Conservation (phyloP, 2,888 invertebrate species). For the Idaea straminata region DNA sequence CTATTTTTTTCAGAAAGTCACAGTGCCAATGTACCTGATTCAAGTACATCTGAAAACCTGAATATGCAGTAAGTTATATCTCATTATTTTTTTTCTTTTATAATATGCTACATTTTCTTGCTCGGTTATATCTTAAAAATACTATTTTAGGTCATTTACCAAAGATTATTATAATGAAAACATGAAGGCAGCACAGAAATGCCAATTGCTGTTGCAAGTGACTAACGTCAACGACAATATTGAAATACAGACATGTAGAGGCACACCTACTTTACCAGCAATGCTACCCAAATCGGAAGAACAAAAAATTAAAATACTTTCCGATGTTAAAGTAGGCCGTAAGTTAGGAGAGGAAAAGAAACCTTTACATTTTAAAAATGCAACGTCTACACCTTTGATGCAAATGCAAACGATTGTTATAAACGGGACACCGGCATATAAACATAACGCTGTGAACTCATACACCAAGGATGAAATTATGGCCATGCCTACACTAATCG, state of each 20-base stretch:
- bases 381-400: constrained; percentile 57
- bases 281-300: constrained; percentile 41
- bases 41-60: constrained; percentile 55
- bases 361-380: constrained; percentile 36
- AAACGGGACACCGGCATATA: constrained; percentile 66
- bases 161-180: constrained; percentile 35
- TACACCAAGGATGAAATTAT: constrained; percentile 71
- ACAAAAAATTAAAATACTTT: constrained; percentile 63
- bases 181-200: constrained; percentile 23
- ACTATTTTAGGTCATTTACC: constrained; percentile 37
- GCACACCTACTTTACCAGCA: neutral
- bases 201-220: constrained; percentile 25
- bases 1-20: constrained; percentile 29
- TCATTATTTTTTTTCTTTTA: constrained; percentile 5
- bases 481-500: constrained; percentile 77
- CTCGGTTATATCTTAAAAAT: constrained; percentile 7
- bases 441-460: constrained; percentile 22
- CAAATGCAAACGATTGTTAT: constrained; percentile 63
- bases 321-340: constrained; percentile 61
- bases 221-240: constrained; percentile 25
- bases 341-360: constrained; percentile 32
- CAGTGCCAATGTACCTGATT: constrained; percentile 53
- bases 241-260: constrained; percentile 27
- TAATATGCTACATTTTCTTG: constrained; percentile 5
- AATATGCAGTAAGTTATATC: constrained; percentile 48